Evolutionary conservation across 1,140 invertebrate species (phyloP), one percentile per base, ranked within the genome.

Genomic region (Notospermus geniculatus): DNA sequence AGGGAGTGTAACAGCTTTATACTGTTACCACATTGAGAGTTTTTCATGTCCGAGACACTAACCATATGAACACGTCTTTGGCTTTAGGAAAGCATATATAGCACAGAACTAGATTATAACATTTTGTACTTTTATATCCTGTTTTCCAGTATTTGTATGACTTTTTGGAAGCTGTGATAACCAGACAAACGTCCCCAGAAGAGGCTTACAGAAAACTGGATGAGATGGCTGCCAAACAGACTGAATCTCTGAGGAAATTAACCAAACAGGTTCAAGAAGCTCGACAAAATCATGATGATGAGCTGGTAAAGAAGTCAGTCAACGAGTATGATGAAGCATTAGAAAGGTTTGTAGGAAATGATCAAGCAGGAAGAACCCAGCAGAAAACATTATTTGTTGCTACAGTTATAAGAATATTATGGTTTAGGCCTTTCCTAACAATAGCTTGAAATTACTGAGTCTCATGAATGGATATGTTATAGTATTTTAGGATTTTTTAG

Each of bases 181-280:
- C 92, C 0, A 92, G 95, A 72, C 95, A 98, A 85, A 97, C 96
- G 4, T 95, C 95, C 1, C 91, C 94, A 0, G 94, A 97, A 72
- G 93, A 98, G 77, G 96, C 96, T 0, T 98, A 98, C 82, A 88
- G 91, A 66, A 98, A 98, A 80, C 90, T 99, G 72, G 97, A 98
- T 79, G 92, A 95, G 66, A 87, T 99, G 68, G 91, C 92, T 1
- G 91, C 91, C 39, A 90, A 92, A 70, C 89, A 96, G 72, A 92
- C 92, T 0, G 95, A 97, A 74, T 86, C 88, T 41, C 83, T 99
- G 25, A 84, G 96, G 64, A 97, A 96, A 85, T 82, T 94, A 7
- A 94, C 93, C 0, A 97, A 97, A 80, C 61, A 82, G 71, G 82
- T 86, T 4, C 85, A 97, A 83, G 94, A 97, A 80, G 89, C 92